Percentiles rank a stretch among this genome's conserved stretches.
Evolutionary conservation across 2,113 vertebrate genomes (phyloP).

Genomic region (Helogale parvula): DNA sequence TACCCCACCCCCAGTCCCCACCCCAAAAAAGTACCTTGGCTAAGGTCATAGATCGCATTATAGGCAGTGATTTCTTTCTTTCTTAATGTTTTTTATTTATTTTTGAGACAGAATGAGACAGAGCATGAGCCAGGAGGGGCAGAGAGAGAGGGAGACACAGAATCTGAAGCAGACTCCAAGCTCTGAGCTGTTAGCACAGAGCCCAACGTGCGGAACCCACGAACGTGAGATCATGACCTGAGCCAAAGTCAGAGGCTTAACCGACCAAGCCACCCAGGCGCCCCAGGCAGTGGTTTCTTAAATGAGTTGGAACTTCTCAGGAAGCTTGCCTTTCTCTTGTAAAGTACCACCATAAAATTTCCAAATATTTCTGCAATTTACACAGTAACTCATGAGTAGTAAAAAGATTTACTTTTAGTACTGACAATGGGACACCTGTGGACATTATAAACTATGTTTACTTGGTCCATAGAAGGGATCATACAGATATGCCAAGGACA

Average conservation of each 20-base stretch:
- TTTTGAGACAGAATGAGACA: no score
- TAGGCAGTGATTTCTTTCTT: not conserved
- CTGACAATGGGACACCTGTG: not conserved
- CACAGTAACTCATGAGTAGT: not conserved
- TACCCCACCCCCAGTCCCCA: accelerated
- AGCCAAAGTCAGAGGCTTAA: no score
- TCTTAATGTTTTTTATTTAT: no score
- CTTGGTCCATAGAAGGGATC: not conserved
- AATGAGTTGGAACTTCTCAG: not conserved
- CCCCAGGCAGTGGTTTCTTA: not conserved
- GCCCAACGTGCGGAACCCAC: no score
- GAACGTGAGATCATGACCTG: no score
- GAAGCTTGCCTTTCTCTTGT: not conserved
- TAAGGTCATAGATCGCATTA: not conserved
- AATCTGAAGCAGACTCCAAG: no score
- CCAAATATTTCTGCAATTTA: not conserved
- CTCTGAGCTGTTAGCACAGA: no score
- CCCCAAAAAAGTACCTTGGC: not conserved
- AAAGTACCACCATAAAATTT: not conserved
- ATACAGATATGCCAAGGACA: not conserved
- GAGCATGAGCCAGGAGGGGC: no score
- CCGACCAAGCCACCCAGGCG: no score
- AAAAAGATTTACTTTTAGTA: not conserved
- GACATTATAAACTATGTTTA: not conserved
- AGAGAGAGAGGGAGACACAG: no score